These are phyloP conservation scores for Polyploca ridens DNA, from an alignment of 2,888 invertebrate species.

Conservation along the genomic window DNA sequence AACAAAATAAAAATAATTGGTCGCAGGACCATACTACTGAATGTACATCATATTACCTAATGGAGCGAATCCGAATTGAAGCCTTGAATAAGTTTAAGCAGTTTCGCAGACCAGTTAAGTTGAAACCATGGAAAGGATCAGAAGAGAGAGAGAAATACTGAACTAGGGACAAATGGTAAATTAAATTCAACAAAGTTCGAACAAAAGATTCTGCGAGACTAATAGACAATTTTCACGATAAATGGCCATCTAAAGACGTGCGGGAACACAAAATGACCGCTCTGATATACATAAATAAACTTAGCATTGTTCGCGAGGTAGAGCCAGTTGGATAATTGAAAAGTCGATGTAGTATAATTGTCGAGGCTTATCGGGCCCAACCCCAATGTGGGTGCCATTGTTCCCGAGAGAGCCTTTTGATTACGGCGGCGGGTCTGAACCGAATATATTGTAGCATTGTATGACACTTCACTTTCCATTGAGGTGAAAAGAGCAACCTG, in stretches of 20 bases:
- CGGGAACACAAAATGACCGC: constrained; percentile 75
- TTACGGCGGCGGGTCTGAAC: constrained; percentile 72
- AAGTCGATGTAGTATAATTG: constrained; percentile 85
- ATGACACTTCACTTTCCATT: constrained; percentile 79
- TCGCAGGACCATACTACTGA: background rate
- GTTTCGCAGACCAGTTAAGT: background rate
- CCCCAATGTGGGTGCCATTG: constrained; percentile 83
- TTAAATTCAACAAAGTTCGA: constrained; percentile 14
- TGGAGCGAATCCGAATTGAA: background rate
- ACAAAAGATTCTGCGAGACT: constrained; percentile 26
- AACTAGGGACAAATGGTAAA: constrained; percentile 17
- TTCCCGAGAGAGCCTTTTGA: constrained; percentile 83
- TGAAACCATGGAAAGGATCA: constrained; percentile 18
- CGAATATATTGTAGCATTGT: constrained; percentile 80
- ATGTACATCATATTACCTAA: background rate
- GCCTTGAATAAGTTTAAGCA: background rate
- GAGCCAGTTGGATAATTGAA: constrained; percentile 82
- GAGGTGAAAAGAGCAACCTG: constrained; percentile 71
- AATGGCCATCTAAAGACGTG: constrained; percentile 57
- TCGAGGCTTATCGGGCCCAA: constrained; percentile 80
- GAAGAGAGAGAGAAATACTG: constrained; percentile 18
- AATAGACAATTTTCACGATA: constrained; percentile 53
- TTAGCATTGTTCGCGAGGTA: constrained; percentile 78
- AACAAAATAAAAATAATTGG: background rate
- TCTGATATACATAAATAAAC: constrained; percentile 82